Base-by-base conservation (phyloP, 2,888 invertebrate genomes). In the Ormyrus nitidulus region DNA sequence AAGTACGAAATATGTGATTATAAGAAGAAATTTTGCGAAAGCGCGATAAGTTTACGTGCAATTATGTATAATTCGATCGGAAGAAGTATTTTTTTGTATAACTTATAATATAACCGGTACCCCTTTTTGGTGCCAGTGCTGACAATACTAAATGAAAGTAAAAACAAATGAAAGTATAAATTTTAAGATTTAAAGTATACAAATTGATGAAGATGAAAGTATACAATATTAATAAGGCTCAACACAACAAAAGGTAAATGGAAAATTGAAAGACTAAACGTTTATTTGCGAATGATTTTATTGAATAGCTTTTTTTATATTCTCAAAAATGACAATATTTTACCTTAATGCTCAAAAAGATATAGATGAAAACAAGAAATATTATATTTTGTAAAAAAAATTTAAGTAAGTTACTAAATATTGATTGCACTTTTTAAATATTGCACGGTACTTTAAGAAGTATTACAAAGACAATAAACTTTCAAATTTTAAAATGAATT, bases 381-480 rank as follows among this genome's bases (percentile, higher is more conserved):
- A 11, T 70, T 49, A 66, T 73, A 75, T 78, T 81, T 81, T 81
- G 62, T 81, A 81, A 65, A 65, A 53, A 73, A 19, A 61, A 77
- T 74, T 73, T 61, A 68, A 11, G 71, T 62, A 68, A 77, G 59
- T 75, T 72, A 19, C 19, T 13, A 34, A 34, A 59, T 62, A 61
- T 59, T 65, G 72, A 81, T 74, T 82, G 83, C 84, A 84, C 83
- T 84, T 82, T 83, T 84, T 84, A 79, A 82, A 72, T 13, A 79
- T 80, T 66, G 84, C 83, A 84, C 84, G 9, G 51, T 65, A 65
- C 48, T 61, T 61, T 58, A 77, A 81, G 54, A 71, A 58, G n/a
- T 59, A 56, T 53, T 49, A 48, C 6, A 11, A 61, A 44, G 72
- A 79, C 70, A 82, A 79, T 81, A 81, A 74, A 64, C 58, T 64